Base-by-base conservation (phyloP, 2,888 invertebrate species). In the Drosophila maculinotata region DNA sequence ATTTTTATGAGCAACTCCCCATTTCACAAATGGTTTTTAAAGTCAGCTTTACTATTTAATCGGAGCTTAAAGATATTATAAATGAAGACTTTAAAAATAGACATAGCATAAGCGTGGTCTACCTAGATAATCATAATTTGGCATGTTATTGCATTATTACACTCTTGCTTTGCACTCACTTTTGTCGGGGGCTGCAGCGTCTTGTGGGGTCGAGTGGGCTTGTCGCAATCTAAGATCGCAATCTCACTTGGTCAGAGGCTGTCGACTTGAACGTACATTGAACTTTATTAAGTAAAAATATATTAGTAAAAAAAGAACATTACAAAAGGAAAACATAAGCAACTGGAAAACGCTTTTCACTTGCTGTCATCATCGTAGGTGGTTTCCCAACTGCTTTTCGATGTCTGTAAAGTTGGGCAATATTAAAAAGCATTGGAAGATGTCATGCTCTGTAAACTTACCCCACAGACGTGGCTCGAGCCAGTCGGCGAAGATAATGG, bases 281-380 rank as follows among this genome's bases (percentile, higher is more conserved):
- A 66, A 74, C 56, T 67, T 74, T 71, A 74, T 56, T 76, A 76
- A 39, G 42, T 17, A 74, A 67, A 76, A 63, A 76, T 70, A 42
- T 75, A 54, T 44, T 42, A 44, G 10, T 9, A 45, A 47, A 59
- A 41, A 41, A 33, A 39, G 41, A 23, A 65, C 48, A 45, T 17
- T 53, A 14, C 17, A 42, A 54, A 44, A 38, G 12, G 12, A 3
- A 45, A 53, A 45, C 12, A n/a, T 4, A 15, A 12, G 2, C 7
- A 15, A 17, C 8, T 10, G 17, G 7, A 12, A 47, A 59, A 51
- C 28, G 0, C 31, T 15, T 10, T 42, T 76, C 30, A 76, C 35
- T 67, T 67, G 62, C 51, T 63, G n/a, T 75, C 57, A 3, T 69
- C 60, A 5, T 62, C 65, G 23, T 33, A 58, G 23, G 52, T 69